These are phyloP conservation scores for Cheirogaleus medius DNA, from an alignment of 2,113 vertebrate species.

Conservation along the genomic window DNA sequence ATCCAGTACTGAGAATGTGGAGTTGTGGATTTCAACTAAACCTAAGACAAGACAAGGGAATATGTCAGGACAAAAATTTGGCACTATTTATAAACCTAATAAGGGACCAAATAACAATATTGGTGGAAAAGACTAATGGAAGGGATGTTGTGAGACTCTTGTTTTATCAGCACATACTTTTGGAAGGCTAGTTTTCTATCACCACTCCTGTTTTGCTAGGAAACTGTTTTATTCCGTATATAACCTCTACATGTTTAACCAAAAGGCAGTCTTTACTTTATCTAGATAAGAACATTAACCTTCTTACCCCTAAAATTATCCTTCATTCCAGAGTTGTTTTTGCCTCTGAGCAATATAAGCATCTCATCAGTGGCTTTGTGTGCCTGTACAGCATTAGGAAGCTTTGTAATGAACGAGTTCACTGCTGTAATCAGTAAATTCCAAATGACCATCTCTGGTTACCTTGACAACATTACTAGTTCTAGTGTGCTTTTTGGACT, in stretches of 20 bases:
- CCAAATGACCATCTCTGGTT: slow-evolving; percentile 1
- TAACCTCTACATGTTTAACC: slow-evolving; percentile 16
- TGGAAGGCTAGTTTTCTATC: neutral
- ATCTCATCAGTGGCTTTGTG: neutral
- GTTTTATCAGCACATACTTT: neutral
- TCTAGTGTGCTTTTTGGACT: neutral
- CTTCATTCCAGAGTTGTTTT: slow-evolving; percentile 24
- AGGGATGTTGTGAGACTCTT: neutral
- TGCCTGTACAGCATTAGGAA: neutral
- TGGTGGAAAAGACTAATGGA: neutral
- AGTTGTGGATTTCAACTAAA: neutral
- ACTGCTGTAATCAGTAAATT: neutral
- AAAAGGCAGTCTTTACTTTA: neutral
- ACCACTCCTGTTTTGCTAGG: neutral
- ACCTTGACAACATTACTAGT: neutral
- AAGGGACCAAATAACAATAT: neutral
- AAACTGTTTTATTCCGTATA: neutral
- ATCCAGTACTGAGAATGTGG: neutral
- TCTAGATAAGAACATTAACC: slow-evolving; percentile 24
- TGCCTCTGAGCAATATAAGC: slow-evolving; percentile 5
- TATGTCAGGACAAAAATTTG: neutral
- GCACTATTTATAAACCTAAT: neutral
- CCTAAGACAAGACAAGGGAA: neutral
- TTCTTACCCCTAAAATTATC: slow-evolving; percentile 24
- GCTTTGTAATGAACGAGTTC: neutral